phyloP scores from a whole-genome alignment of 2,113 vertebrate species.

The Calyptommatus sinebrachiatus region DNA sequence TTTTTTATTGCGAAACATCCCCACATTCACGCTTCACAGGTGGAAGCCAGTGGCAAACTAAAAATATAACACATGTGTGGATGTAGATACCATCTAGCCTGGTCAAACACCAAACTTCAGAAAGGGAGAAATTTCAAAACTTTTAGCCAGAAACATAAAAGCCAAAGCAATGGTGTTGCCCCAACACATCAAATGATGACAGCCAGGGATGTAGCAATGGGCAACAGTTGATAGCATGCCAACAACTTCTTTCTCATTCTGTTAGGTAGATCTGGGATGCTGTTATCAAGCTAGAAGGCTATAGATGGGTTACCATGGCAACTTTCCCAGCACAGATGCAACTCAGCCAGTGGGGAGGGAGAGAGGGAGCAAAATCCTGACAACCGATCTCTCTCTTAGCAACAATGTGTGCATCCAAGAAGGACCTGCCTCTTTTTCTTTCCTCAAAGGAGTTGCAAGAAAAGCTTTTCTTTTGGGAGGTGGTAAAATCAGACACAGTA shows the following conservation, averaged over 20 bases:
- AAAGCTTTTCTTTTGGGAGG: background rate
- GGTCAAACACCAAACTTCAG: background rate
- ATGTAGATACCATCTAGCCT: background rate
- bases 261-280: background rate
- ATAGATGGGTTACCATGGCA: constrained; percentile 24
- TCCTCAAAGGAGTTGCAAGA: background rate
- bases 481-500: background rate
- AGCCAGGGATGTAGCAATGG: background rate
- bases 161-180: background rate
- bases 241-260: background rate
- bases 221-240: background rate
- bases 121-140: background rate
- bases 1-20: too few species aligned
- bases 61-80: too few species aligned
- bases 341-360: background rate
- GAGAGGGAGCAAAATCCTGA: constrained; percentile 3
- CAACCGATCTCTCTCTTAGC: constrained; percentile 22
- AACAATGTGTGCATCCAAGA: constrained; percentile 4
- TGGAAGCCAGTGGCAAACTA: too few species aligned
- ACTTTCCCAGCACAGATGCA: constrained; percentile 1
- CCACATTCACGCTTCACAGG: too few species aligned
- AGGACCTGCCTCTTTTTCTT: background rate
- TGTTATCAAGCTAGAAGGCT: background rate
- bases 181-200: background rate
- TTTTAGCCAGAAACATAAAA: background rate